phyloP scores from a whole-genome alignment of 2,113 vertebrate species.

The Hiodon tergisus region DNA sequence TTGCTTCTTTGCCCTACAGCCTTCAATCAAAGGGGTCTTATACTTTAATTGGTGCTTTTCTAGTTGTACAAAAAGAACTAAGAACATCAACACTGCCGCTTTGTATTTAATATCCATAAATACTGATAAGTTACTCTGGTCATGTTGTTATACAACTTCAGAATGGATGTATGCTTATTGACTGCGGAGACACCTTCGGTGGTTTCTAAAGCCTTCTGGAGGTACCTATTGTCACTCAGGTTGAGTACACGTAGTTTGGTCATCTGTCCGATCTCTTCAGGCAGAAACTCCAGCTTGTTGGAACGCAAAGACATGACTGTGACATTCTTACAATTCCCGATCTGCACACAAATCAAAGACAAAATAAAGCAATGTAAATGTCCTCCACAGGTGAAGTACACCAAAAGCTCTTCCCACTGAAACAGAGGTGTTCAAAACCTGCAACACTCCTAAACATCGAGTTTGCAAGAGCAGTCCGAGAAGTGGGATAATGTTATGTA shows the following conservation, averaged over 20 bases:
- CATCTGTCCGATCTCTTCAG: conserved; percentile 98
- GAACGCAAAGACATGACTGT: conserved; percentile 97
- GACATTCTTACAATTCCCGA: conserved; percentile 94
- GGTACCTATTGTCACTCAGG: conserved; percentile 94
- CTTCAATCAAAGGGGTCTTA: background rate
- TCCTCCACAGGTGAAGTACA: background rate
- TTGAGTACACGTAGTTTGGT: conserved; percentile 94
- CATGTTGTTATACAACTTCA: background rate
- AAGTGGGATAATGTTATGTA: background rate
- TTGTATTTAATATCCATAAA: background rate
- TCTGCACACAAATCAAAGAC: conserved; percentile 58
- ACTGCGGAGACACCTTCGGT: background rate
- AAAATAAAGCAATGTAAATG: background rate
- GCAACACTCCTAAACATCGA: background rate
- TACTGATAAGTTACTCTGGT: background rate
- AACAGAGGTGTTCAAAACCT: background rate
- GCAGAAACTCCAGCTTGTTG: conserved; percentile 95
- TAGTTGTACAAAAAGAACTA: background rate
- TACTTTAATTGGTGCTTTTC: conserved; percentile 17
- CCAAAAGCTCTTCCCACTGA: background rate
- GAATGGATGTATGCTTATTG: background rate
- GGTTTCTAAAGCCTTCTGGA: background rate
- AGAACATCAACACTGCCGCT: background rate
- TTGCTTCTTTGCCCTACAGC: background rate
- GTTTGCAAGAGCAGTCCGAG: background rate